Conservation (phyloP, 2,113 vertebrate species). For the Ciconia maguari region DNA sequence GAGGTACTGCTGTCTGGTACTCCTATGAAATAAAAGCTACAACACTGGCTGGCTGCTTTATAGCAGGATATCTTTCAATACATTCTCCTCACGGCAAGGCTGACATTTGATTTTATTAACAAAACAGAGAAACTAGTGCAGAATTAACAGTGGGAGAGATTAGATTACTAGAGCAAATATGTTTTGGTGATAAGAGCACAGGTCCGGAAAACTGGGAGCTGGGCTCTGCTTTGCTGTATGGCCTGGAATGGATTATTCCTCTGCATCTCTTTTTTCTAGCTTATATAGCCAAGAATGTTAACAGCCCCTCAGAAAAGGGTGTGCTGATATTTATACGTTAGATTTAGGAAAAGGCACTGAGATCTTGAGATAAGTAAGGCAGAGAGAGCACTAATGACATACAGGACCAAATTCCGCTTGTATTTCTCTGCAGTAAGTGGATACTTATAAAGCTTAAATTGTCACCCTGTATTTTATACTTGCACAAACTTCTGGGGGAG, state of each 20-base stretch:
- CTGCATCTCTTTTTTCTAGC: not conserved
- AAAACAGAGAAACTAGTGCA: not conserved
- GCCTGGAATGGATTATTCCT: not conserved
- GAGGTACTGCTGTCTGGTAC: no score
- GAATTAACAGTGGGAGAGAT: not conserved
- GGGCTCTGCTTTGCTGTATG: not conserved
- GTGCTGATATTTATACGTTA: not conserved
- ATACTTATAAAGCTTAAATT: not conserved
- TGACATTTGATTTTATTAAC: slow-evolving; percentile 25
- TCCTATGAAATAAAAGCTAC: not conserved
- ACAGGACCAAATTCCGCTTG: not conserved
- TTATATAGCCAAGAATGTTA: not conserved
- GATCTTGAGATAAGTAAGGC: not conserved
- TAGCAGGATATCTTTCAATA: not conserved
- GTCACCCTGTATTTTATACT: not conserved
- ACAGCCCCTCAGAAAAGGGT: not conserved
- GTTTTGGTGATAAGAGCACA: not conserved
- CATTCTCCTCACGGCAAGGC: not conserved
- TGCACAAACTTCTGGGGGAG: not conserved
- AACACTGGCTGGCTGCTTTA: not conserved
- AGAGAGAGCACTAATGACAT: not conserved
- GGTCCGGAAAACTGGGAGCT: not conserved
- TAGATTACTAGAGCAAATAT: not conserved
- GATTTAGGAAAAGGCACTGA: not conserved
- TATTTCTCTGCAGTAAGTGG: not conserved